Conservation (phyloP, 2,888 invertebrate species). For the Chymomyza caudatula region DNA sequence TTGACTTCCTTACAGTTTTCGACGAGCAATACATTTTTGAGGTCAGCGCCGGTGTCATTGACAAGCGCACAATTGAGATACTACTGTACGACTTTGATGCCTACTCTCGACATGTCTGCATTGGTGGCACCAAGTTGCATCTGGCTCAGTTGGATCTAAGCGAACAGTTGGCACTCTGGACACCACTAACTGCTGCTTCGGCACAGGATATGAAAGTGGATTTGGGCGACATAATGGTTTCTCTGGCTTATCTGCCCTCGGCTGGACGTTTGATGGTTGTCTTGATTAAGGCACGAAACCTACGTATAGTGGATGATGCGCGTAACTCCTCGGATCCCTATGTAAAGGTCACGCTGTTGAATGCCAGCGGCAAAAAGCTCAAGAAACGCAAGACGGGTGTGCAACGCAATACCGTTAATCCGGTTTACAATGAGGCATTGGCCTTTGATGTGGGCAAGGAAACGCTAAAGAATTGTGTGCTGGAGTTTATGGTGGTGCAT, state of each 20-base stretch:
- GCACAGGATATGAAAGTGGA: constrained; percentile 84
- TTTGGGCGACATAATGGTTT: constrained; percentile 94
- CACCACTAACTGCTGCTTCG: constrained; percentile 79
- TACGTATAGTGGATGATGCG: constrained; percentile 95
- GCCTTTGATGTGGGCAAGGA: constrained; percentile 92
- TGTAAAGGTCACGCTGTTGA: constrained; percentile 93
- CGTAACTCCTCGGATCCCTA: constrained; percentile 95
- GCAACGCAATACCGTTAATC: constrained; percentile 90
- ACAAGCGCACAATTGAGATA: constrained; percentile 81
- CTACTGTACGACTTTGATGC: constrained; percentile 83
- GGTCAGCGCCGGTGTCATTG: constrained; percentile 79
- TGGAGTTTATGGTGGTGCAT: constrained; percentile 82
- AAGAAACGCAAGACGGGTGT: constrained; percentile 96
- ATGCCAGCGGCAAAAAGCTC: constrained; percentile 91
- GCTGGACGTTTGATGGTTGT: constrained; percentile 94
- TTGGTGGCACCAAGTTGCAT: constrained; percentile 82
- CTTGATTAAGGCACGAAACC: constrained; percentile 92
- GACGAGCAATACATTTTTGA: constrained; percentile 85
- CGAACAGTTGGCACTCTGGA: constrained; percentile 81
- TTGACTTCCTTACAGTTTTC: constrained; percentile 80
- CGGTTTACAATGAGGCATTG: constrained; percentile 95
- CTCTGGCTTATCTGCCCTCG: constrained; percentile 93
- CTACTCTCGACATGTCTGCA: constrained; percentile 82
- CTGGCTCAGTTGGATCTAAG: constrained; percentile 80
- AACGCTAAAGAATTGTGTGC: constrained; percentile 79